Conservation (phyloP, 2,888 invertebrate genomes). For the Drosophila testacea region DNA sequence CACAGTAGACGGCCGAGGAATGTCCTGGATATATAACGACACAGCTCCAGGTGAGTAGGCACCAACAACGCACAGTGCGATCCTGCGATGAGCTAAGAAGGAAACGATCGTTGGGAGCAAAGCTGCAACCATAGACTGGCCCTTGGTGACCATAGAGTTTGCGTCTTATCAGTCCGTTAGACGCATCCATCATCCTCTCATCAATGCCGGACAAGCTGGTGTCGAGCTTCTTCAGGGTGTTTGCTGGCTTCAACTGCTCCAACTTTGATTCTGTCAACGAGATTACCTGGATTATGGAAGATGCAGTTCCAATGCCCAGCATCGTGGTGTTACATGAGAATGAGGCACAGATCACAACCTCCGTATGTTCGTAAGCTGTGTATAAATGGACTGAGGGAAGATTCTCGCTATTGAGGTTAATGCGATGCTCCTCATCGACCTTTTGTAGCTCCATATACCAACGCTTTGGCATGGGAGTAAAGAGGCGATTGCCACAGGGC, state of each 20-base stretch:
- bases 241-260: constrained; percentile 52
- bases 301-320: constrained; percentile 54
- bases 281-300: constrained; percentile 43
- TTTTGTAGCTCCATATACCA: constrained; percentile 50
- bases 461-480: constrained; percentile 41
- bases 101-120: constrained; percentile 52
- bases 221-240: constrained; percentile 31
- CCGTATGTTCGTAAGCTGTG: constrained; percentile 12
- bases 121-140: constrained; percentile 43
- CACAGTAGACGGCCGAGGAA: constrained; percentile 36
- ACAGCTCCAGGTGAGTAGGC: constrained; percentile 63
- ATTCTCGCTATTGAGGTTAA: constrained; percentile 22
- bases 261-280: constrained; percentile 52
- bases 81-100: constrained; percentile 60
- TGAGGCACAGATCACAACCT: constrained; percentile 48
- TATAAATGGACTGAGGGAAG: constrained; percentile 60
- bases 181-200: constrained; percentile 46
- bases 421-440: constrained; percentile 56
- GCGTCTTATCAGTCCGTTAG: constrained; percentile 17
- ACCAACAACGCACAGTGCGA: constrained; percentile 61
- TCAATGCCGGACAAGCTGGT: constrained; percentile 48
- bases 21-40: constrained; percentile 66
- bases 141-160: constrained; percentile 59
- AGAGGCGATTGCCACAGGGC: constrained; percentile 37
- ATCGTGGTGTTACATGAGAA: constrained; percentile 53